Evolutionary conservation across 2,888 invertebrate species (phyloP).

Genomic region (Agapostemon virescens): DNA sequence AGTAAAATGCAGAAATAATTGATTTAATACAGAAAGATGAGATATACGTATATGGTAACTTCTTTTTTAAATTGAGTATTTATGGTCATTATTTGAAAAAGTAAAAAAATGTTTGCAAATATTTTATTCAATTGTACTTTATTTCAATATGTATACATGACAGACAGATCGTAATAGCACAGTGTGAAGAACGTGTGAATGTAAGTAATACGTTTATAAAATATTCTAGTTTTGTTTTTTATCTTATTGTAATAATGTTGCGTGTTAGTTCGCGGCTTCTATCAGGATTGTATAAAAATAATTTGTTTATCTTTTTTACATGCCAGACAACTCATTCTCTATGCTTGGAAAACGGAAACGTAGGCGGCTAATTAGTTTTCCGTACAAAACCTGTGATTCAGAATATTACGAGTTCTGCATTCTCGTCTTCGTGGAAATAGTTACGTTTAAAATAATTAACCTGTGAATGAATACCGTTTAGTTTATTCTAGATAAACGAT

Average conservation of each 20-base stretch:
- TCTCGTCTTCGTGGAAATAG: background rate
- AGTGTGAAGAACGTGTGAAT: background rate
- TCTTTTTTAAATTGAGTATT: too few relatives aligned
- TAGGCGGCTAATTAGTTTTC: conserved; percentile 40
- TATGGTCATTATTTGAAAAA: background rate
- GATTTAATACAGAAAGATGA: background rate
- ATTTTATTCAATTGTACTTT: background rate
- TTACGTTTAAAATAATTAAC: background rate
- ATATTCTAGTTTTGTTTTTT: background rate
- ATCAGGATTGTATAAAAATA: background rate
- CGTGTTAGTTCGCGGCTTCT: background rate
- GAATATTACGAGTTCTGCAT: conserved; percentile 37
- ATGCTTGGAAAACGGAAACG: conserved; percentile 40
- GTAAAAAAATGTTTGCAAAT: background rate
- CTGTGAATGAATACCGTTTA: background rate
- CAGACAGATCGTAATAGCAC: background rate
- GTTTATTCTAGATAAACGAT: background rate
- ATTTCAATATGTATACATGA: background rate
- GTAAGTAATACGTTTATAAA: background rate
- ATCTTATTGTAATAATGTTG: background rate
- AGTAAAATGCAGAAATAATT: background rate
- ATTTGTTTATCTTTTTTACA: background rate
- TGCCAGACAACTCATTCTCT: conserved; percentile 2
- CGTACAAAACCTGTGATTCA: conserved; percentile 44
- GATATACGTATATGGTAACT: background rate